Percentiles rank a stretch among this genome's conserved stretches.
Evolutionary conservation across 2,113 vertebrate genomes (phyloP).

Genomic region (Hylia prasina): DNA sequence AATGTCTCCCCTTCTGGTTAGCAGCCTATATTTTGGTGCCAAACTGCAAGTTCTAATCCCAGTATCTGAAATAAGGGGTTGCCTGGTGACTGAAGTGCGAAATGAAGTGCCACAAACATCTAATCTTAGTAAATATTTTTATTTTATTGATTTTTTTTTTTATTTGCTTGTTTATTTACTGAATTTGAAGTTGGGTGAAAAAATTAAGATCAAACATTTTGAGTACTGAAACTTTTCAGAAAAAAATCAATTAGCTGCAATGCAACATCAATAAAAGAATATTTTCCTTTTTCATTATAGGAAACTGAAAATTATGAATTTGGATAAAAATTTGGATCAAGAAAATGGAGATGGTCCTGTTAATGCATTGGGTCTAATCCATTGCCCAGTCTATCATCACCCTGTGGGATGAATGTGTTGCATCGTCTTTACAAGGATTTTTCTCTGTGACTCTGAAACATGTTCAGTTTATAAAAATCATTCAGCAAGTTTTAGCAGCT

Average conservation of each 20-base stretch:
- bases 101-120: background rate
- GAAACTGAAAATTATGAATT: background rate
- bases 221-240: background rate
- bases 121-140: background rate
- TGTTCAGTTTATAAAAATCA: background rate
- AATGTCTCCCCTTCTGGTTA: background rate
- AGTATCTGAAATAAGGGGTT: background rate
- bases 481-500: background rate
- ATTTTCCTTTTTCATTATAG: background rate
- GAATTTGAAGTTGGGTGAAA: background rate
- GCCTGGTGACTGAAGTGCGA: constrained; percentile 8
- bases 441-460: background rate
- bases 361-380: background rate
- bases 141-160: background rate
- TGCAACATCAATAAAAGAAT: background rate
- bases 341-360: background rate
- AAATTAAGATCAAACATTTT: background rate
- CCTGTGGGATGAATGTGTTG: background rate
- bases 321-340: background rate
- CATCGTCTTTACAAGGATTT: background rate
- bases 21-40: background rate
- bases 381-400: background rate
- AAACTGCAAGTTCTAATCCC: background rate
- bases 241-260: background rate
- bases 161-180: background rate